These are phyloP conservation scores for Petrocephalus schoutedeni DNA, from an alignment of 2,797 vertebrate species.

Conservation along the genomic window DNA sequence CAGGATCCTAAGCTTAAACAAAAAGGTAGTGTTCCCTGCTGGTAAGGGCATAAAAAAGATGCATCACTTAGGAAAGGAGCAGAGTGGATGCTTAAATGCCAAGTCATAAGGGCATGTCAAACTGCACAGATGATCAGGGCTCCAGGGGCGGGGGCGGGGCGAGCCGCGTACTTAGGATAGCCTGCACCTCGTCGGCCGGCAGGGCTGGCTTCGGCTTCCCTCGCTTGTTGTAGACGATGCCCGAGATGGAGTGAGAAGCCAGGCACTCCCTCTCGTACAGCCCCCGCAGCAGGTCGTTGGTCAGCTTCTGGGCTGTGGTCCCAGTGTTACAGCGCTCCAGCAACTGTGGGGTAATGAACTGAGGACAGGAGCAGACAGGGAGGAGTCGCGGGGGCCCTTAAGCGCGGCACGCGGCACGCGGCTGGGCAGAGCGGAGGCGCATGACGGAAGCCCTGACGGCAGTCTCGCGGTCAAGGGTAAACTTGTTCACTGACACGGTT, in stretches of 20 bases:
- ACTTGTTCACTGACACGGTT: background rate
- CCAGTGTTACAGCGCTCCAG: slow-evolving; percentile 49
- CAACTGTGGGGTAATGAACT: slow-evolving; percentile 44
- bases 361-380: background rate
- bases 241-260: slow-evolving; percentile 56
- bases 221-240: slow-evolving; percentile 49
- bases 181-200: slow-evolving; percentile 51
- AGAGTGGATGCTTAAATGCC: background rate
- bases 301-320: slow-evolving; percentile 48
- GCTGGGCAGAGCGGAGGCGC: background rate
- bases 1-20: background rate
- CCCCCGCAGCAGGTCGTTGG: slow-evolving; percentile 46
- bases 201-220: slow-evolving; percentile 52
- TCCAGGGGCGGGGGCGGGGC: background rate
- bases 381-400: background rate
- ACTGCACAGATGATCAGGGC: background rate
- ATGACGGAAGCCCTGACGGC: background rate
- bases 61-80: background rate
- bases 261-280: slow-evolving; percentile 54
- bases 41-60: background rate
- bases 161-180: slow-evolving; percentile 45
- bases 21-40: background rate
- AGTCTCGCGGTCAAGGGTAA: background rate
- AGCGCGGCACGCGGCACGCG: background rate
- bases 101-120: background rate